These are phyloP conservation scores for Aleiodes alternator DNA, from an alignment of 2,888 invertebrate species.

Conservation along the genomic window DNA sequence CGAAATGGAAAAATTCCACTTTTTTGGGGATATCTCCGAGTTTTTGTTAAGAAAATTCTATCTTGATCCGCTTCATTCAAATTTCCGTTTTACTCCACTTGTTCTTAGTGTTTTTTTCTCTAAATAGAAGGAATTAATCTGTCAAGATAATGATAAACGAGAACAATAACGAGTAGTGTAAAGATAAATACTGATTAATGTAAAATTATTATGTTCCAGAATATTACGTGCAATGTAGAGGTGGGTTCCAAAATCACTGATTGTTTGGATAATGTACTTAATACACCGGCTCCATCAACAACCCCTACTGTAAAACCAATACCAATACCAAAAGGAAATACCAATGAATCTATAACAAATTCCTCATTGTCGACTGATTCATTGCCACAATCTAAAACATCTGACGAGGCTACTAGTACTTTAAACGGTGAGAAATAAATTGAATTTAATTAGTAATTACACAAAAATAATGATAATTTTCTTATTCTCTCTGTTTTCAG, in stretches of 20 bases:
- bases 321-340: constrained; percentile 5
- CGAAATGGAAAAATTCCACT: too few relatives aligned
- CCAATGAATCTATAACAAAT: constrained; percentile 18
- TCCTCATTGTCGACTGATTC: constrained; percentile 6
- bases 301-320: constrained; percentile 54
- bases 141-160: neutral
- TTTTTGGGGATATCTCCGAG: too few relatives aligned
- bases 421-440: constrained; percentile 8
- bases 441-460: neutral
- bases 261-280: too few relatives aligned
- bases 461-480: too few relatives aligned
- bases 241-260: constrained; percentile 61
- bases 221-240: constrained; percentile 59
- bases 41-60: too few relatives aligned
- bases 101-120: too few relatives aligned
- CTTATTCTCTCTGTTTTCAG: constrained; percentile 54
- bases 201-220: constrained; percentile 56
- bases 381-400: neutral
- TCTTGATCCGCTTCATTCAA: too few relatives aligned
- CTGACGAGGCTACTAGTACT: constrained; percentile 33
- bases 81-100: too few relatives aligned
- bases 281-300: constrained; percentile 49
- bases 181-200: neutral
- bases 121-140: too few relatives aligned
- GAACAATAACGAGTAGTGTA: too few relatives aligned